A percentile compares a stretch with the other conserved stretches of the same genome.
These are phyloP conservation scores for Myotis yumanensis DNA, from an alignment of 2,113 vertebrate genomes.

Conservation along the genomic window DNA sequence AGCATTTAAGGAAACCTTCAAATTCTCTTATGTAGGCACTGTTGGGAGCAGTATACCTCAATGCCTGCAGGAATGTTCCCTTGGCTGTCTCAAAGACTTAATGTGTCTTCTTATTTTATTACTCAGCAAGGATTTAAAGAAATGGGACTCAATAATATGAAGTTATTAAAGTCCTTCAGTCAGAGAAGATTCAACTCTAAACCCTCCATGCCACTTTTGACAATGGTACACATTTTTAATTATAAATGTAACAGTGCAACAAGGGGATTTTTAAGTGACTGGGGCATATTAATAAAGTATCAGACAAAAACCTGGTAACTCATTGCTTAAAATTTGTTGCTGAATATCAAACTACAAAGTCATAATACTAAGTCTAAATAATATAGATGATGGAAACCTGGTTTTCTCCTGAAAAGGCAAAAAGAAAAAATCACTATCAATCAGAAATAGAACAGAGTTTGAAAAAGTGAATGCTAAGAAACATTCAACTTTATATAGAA, in stretches of 20 bases:
- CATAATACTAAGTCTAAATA: not conserved
- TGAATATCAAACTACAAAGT: not conserved
- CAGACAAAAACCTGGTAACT: not conserved
- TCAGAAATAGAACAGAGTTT: not conserved
- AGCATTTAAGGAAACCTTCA: not conserved
- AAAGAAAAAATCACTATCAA: not conserved
- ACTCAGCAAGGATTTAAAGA: not conserved
- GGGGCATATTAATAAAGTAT: not conserved
- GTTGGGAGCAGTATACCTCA: not conserved
- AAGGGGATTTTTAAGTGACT: not conserved
- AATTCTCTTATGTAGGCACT: not conserved
- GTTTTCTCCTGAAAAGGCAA: not conserved
- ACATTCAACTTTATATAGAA: not conserved
- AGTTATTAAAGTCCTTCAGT: not conserved
- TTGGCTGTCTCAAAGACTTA: not conserved
- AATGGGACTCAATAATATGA: not conserved
- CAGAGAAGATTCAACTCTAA: not conserved
- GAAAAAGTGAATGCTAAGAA: not conserved
- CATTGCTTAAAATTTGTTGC: not conserved
- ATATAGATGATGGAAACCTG: not conserved
- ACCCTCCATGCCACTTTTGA: not conserved
- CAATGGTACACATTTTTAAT: not conserved
- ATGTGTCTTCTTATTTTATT: not conserved
- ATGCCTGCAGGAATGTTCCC: not conserved
- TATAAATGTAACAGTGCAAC: not conserved